Conservation (phyloP, 2,797 vertebrate genomes). For the Agapornis canus region DNA sequence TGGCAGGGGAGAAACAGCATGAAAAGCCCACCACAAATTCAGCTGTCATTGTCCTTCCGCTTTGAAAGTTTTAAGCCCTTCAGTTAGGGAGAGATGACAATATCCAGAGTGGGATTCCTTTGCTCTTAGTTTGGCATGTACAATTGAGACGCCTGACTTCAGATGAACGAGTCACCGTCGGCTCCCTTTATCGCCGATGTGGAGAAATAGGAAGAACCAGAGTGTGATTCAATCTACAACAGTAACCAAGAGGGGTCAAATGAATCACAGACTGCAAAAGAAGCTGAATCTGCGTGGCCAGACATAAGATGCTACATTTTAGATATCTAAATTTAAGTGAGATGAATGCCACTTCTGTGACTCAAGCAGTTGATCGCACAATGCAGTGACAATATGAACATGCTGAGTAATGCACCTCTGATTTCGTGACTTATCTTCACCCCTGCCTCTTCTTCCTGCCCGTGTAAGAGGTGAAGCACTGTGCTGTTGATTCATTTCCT, state of each 20-base stretch:
- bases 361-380: background rate
- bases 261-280: slow-evolving; percentile 41
- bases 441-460: background rate
- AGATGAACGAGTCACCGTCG: background rate
- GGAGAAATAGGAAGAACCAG: slow-evolving; percentile 6
- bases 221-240: slow-evolving; percentile 3
- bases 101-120: slow-evolving; percentile 44
- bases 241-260: slow-evolving; percentile 6
- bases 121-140: slow-evolving; percentile 22
- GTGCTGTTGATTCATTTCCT: background rate
- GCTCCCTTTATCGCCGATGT: background rate
- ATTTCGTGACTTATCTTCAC: background rate
- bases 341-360: slow-evolving; percentile 18
- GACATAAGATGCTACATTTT: background rate
- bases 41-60: slow-evolving; percentile 47
- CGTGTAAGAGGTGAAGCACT: background rate
- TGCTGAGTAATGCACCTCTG: background rate
- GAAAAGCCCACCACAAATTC: slow-evolving; percentile 49
- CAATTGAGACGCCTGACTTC: slow-evolving; percentile 11
- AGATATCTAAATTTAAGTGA: background rate
- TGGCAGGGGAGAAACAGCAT: slow-evolving; percentile 16
- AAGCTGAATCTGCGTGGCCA: background rate
- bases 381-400: background rate
- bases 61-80: slow-evolving; percentile 52
- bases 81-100: slow-evolving; percentile 50